Base-by-base conservation (phyloP, 2,113 vertebrate species). In the Megaleporinus macrocephalus region DNA sequence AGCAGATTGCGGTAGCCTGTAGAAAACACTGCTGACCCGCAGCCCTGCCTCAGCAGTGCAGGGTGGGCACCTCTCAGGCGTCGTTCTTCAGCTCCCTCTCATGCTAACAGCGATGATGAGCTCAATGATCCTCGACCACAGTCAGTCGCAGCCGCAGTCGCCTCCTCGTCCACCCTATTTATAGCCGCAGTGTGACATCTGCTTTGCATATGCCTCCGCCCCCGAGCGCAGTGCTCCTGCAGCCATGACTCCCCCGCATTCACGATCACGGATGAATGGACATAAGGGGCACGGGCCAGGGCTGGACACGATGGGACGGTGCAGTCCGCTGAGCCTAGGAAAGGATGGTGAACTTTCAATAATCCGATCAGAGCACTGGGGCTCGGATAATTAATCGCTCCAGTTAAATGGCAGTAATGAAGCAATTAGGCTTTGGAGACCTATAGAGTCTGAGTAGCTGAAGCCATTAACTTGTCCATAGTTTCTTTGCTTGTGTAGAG, bases 101-200 rank as follows among this genome's bases (percentile, higher is more conserved):
- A 47, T 16, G 20, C 41, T 68, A 51, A 83, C 74, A 71, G 78
- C 36, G n/a, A 80, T 76, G 80, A 79, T 61, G 33, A 61, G 30
- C 14, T 20, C 59, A 65, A 20, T 65, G 61, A 78, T 84, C 76
- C 76, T 83, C 55, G n/a, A 76, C 72, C 53, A 20, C 79, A 74
- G 79, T 65, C 51, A 16, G 27, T 66, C 15, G 11, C 24, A 26
- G 27, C 30, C 44, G 18, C 24, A 26, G 27, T 22, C 29, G 53
- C 44, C 51, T 71, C 15, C 26, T 29, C 62, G 70, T 69, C 53
- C n/a, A 30, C n/a, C 24, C 55, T 55, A 76, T 76, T 83, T 69
- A 72, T 76, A 61, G 27, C 73, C 22, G n/a, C 73, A 76, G 33
- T 26, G 78, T 76, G 73, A 18, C 78, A 70, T 79, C 80, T 83